These are phyloP conservation scores for Diaperis boleti DNA, from an alignment of 2,888 invertebrate species.

Conservation along the genomic window DNA sequence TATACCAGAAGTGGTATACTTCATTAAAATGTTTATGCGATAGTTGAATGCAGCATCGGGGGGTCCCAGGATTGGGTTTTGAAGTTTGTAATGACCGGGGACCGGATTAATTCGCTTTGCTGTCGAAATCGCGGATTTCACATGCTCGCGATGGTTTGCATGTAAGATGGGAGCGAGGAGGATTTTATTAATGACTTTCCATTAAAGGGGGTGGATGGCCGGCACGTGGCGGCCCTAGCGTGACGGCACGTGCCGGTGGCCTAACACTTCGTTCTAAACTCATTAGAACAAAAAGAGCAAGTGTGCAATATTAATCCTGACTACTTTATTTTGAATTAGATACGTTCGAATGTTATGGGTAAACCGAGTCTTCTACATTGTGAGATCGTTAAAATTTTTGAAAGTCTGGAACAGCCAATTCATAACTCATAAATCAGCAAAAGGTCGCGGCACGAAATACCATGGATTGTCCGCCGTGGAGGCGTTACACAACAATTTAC, in stretches of 20 bases:
- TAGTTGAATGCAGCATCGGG: slow-evolving; percentile 60
- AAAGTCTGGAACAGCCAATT: too few relatives aligned
- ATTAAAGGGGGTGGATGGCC: slow-evolving; percentile 35
- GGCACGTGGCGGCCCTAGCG: slow-evolving; percentile 43
- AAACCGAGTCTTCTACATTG: too few relatives aligned
- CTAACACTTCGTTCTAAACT: slow-evolving; percentile 58
- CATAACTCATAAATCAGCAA: background rate
- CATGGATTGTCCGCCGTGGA: background rate
- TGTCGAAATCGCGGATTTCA: background rate
- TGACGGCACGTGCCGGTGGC: slow-evolving; percentile 55
- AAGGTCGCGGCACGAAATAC: background rate
- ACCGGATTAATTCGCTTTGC: slow-evolving; percentile 39
- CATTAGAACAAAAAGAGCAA: slow-evolving; percentile 49
- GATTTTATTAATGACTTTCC: slow-evolving; percentile 27
- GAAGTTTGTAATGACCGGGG: slow-evolving; percentile 48
- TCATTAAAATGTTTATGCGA: slow-evolving; percentile 66
- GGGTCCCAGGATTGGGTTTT: slow-evolving; percentile 55
- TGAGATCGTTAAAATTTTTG: too few relatives aligned
- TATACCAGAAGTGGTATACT: slow-evolving; percentile 64
- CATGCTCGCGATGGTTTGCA: background rate
- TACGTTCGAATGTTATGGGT: too few relatives aligned
- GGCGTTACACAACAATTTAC: slow-evolving; percentile 33
- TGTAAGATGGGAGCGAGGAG: background rate
- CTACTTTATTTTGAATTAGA: slow-evolving; percentile 23
- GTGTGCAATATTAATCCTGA: background rate